Evolutionary conservation across 2,113 vertebrate genomes (phyloP).

Genomic region (Ameiurus melas): DNA sequence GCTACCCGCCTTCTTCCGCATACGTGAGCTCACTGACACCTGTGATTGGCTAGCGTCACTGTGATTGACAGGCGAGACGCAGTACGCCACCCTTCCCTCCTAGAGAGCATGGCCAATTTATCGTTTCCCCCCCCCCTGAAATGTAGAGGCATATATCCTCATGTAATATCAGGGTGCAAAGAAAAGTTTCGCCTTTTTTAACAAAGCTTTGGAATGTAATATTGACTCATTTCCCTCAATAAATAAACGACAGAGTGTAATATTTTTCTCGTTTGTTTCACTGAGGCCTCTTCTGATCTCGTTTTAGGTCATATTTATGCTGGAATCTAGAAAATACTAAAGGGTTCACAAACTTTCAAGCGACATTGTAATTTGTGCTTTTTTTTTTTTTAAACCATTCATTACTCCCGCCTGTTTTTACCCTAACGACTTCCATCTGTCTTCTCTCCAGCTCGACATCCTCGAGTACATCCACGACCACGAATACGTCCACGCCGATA

Average conservation of each 20-base stretch:
- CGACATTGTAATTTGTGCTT: too few relatives aligned
- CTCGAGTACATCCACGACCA: conserved; percentile 94
- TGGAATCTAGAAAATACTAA: too few relatives aligned
- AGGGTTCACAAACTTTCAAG: too few relatives aligned
- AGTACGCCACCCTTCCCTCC: background rate
- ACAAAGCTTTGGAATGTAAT: too few relatives aligned
- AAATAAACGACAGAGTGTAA: too few relatives aligned
- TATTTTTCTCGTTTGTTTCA: too few relatives aligned
- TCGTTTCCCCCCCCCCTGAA: background rate
- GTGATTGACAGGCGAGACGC: background rate
- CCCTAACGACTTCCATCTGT: conserved; percentile 9
- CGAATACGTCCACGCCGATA: conserved; percentile 94
- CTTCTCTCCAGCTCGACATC: conserved; percentile 79
- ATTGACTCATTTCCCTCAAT: too few relatives aligned
- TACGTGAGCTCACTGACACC: background rate
- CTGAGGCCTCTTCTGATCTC: too few relatives aligned
- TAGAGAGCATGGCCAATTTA: background rate
- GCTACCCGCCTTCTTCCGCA: background rate
- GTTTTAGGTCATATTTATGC: too few relatives aligned
- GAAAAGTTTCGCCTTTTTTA: background rate
- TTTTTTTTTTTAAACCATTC: background rate
- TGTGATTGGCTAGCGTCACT: background rate
- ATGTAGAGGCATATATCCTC: background rate
- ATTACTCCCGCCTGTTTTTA: background rate
- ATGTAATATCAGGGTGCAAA: background rate